Percentiles rank a stretch among this genome's conserved stretches.
phyloP scores from a whole-genome alignment of 2,113 vertebrate species.

The Nannospalax galili region DNA sequence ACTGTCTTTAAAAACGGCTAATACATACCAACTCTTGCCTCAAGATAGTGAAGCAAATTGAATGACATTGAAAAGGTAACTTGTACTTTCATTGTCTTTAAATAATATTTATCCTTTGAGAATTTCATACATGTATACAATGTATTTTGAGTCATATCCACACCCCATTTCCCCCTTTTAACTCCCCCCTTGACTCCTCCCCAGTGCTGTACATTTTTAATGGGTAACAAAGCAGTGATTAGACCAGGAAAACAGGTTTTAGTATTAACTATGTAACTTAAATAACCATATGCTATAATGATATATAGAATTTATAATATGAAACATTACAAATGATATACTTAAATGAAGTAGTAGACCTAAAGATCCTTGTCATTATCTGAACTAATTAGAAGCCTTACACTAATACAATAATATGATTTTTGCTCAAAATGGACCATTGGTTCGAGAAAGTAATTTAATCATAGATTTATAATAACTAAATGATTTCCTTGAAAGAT shows the following conservation, averaged over 20 bases:
- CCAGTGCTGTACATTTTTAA: slow-evolving; percentile 4
- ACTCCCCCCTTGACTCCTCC: neutral
- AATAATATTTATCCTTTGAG: neutral
- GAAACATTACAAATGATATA: slow-evolving; percentile 31
- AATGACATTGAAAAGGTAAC: neutral
- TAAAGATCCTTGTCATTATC: neutral
- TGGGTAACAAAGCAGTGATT: slow-evolving; percentile 46
- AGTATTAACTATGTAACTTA: slow-evolving; percentile 49
- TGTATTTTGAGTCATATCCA: neutral
- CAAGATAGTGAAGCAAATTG: slow-evolving; percentile 14
- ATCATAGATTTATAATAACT: slow-evolving; percentile 61
- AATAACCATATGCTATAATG: slow-evolving; percentile 38
- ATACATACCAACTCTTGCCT: neutral
- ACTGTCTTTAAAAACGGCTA: neutral
- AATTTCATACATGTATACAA: neutral
- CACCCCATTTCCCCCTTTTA: neutral
- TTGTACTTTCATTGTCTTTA: neutral
- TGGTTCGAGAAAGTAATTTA: slow-evolving; percentile 57
- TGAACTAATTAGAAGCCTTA: slow-evolving; percentile 62
- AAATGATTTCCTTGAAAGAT: slow-evolving; percentile 41
- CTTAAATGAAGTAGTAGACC: neutral
- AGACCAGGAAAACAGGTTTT: neutral
- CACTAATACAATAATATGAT: slow-evolving; percentile 59
- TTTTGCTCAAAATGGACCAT: slow-evolving; percentile 54
- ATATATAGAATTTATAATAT: slow-evolving; percentile 41